Evolutionary conservation across 2,113 vertebrate species (phyloP).

Genomic region (Axis porcinus): DNA sequence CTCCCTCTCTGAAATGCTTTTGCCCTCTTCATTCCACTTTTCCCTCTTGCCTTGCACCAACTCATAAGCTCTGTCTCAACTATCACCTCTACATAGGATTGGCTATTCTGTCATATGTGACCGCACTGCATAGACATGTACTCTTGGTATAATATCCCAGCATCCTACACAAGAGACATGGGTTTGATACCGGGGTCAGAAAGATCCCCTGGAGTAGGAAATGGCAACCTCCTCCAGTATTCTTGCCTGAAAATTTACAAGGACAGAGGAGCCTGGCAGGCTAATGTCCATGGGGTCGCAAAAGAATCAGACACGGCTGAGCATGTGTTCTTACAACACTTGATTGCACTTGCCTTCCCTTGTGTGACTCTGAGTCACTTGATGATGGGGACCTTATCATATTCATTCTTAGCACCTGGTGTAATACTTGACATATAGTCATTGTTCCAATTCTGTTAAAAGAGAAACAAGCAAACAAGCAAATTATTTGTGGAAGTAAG

Average conservation of each 20-base stretch:
- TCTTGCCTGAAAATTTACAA: background rate
- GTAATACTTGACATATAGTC: background rate
- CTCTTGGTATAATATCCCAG: background rate
- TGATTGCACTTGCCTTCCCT: background rate
- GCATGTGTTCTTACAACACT: background rate
- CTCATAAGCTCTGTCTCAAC: background rate
- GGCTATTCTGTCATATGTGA: background rate
- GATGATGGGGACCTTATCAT: background rate
- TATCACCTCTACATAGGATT: background rate
- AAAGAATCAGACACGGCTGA: background rate
- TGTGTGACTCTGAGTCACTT: background rate
- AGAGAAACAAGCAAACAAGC: background rate
- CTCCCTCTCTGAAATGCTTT: background rate
- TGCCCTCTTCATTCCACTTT: background rate
- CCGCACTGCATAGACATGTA: no score
- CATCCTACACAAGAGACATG: background rate
- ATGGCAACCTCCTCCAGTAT: background rate
- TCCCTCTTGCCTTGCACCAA: background rate
- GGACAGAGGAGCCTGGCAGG: background rate
- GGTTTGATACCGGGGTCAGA: background rate
- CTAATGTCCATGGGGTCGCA: background rate
- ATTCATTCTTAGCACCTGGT: background rate
- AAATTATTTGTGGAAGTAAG: background rate
- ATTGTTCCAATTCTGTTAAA: background rate
- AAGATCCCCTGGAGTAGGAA: background rate